Base-by-base conservation (phyloP, 2,797 vertebrate species). In the Catostomus latipinnis region DNA sequence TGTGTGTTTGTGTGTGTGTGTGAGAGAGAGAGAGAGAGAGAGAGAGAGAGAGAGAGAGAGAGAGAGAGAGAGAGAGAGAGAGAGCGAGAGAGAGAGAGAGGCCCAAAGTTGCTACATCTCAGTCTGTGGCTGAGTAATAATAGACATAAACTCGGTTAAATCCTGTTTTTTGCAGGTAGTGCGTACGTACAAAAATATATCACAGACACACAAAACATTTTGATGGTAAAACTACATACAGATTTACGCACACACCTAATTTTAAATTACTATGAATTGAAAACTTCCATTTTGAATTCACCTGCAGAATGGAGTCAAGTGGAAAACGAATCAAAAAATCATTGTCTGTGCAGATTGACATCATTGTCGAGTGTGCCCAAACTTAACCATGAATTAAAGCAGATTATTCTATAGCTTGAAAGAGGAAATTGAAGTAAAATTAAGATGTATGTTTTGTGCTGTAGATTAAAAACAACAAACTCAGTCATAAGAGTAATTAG, bases 251-350 rank as follows among this genome's bases (percentile, higher is more conserved):
- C 69, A 74, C 46, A 12, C 63, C 74, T 56, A 74, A 34, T 34
- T 58, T 34, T 58, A 12, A 60, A 78, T 71, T 61, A 50, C 67
- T 78, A 18, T 70, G 45, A 61, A 54, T 49, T 61, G 58, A 71
- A 78, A n/a, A 46, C 22, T 45, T 71, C 12, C 14, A 56, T 69
- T 77, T 69, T 12, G 50, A 58, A 69, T 69, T 60, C 45, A 53
- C 46, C 75, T 67, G 61, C 54, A 65, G 60, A 46, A 34, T 4
- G 2, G 34, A 34, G 34, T 4, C 34, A 34, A 34, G 61, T 75
- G 73, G 73, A 75, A 65, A 75, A 75, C 61, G 8, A 67, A 76
- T 67, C 53, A 76, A 67, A 56, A 76, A 56, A 57, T 76, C 74
- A 76, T 57, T 67, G 62, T 76, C 43, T 67, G 74, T 48, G 63